A percentile compares a stretch with the other conserved stretches of the same genome.
These are phyloP conservation scores for Galerucella nymphaeae DNA, from an alignment of 2,888 invertebrate genomes.

Conservation along the genomic window DNA sequence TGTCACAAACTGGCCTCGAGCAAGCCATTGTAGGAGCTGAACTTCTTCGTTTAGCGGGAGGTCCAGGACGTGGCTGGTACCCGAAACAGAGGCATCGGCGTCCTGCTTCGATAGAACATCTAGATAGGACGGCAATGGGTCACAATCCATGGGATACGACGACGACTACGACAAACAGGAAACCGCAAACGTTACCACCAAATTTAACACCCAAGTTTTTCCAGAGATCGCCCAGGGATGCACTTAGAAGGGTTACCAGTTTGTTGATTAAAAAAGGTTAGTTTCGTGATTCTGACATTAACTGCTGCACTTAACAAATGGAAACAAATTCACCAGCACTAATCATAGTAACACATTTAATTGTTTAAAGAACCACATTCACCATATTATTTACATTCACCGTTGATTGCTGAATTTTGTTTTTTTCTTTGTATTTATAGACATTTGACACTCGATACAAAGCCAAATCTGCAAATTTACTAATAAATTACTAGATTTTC, in stretches of 20 bases:
- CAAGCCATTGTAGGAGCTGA: constrained; percentile 79
- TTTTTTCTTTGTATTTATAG: no score
- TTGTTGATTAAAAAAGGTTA: constrained; percentile 76
- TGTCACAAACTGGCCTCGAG: constrained; percentile 61
- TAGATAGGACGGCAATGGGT: constrained; percentile 76
- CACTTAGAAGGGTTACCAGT: constrained; percentile 87
- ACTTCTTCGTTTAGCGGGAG: constrained; percentile 80
- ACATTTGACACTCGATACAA: no score
- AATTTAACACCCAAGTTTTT: constrained; percentile 91
- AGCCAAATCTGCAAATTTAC: no score
- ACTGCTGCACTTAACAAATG: constrained; percentile 3
- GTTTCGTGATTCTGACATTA: constrained; percentile 47
- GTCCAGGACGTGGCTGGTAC: constrained; percentile 88
- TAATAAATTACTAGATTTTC: no score
- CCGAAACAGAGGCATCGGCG: constrained; percentile 76
- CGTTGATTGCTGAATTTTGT: no score
- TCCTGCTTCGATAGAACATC: constrained; percentile 86
- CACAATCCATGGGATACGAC: constrained; percentile 66
- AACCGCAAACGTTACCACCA: constrained; percentile 88
- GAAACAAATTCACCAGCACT: background rate
- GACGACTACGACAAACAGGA: constrained; percentile 68
- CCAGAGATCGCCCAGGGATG: constrained; percentile 88
- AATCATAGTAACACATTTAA: background rate
- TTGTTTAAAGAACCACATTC: no score
- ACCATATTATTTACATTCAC: no score